Conservation (phyloP, 1,140 invertebrate species). For the Tetranychus urticae region DNA sequence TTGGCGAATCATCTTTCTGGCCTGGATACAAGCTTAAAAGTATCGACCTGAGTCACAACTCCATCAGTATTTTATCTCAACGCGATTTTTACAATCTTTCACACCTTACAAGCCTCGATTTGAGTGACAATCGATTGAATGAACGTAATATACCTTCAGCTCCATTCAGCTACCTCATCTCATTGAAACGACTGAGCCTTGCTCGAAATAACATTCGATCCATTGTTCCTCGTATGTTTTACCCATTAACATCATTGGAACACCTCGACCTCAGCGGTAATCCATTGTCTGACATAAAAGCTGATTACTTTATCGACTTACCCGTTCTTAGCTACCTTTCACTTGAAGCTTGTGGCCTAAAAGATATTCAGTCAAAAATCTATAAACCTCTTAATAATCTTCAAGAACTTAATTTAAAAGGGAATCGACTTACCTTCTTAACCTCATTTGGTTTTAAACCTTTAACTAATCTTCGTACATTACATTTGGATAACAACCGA, state of each 20-base stretch:
- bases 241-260: conserved; percentile 36
- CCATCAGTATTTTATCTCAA: conserved; percentile 36
- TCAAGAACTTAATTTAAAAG: background rate
- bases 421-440: background rate
- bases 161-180: conserved; percentile 36
- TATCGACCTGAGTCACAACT: conserved; percentile 47
- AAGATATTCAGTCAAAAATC: conserved; percentile 7
- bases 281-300: conserved; percentile 42
- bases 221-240: conserved; percentile 38
- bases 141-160: conserved; percentile 29
- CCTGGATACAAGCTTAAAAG: conserved; percentile 37
- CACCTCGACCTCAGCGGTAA: conserved; percentile 46
- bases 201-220: conserved; percentile 39
- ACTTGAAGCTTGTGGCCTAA: conserved; percentile 21
- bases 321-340: conserved; percentile 34
- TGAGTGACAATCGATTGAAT: conserved; percentile 25
- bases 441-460: conserved; percentile 29
- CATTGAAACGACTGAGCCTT: conserved; percentile 38
- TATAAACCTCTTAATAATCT: background rate
- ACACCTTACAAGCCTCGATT: conserved; percentile 22
- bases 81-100: conserved; percentile 22
- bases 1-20: conserved; percentile 51
- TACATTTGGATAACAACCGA: conserved; percentile 32
- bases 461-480: conserved; percentile 31
- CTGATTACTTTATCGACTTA: conserved; percentile 18